phyloP scores from a whole-genome alignment of 2,113 vertebrate genomes.

The Cheirogaleus medius region DNA sequence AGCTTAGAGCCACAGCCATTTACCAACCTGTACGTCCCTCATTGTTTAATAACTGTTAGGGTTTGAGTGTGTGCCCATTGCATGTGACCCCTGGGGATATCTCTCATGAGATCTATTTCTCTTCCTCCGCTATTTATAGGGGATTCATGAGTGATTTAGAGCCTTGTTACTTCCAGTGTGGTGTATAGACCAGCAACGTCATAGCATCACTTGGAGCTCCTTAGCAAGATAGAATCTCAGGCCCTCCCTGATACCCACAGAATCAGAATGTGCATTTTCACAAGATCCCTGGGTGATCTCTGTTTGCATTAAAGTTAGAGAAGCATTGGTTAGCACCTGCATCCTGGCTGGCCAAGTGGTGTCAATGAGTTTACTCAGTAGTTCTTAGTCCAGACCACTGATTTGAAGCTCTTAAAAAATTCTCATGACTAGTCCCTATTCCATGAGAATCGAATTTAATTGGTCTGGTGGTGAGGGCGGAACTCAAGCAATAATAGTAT shows the following conservation, averaged over 20 bases:
- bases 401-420: not conserved
- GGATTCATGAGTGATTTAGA: not conserved
- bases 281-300: not conserved
- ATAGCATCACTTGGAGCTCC: not conserved
- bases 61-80: not conserved
- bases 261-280: not conserved
- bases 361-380: not conserved
- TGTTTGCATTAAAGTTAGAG: not conserved
- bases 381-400: not conserved
- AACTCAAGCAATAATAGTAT: not conserved
- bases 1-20: not conserved
- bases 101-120: not conserved
- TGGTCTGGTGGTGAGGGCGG: not conserved
- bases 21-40: not conserved
- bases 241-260: not conserved
- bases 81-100: not conserved
- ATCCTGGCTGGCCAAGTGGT: not conserved
- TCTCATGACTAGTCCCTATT: not conserved
- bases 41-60: not conserved
- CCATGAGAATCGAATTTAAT: not conserved
- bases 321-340: not conserved
- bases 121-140: not conserved
- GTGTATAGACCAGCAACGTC: too few species aligned
- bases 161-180: not conserved
- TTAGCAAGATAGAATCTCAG: not conserved